Conservation (phyloP, 2,113 vertebrate species). For the Falco punctatus region DNA sequence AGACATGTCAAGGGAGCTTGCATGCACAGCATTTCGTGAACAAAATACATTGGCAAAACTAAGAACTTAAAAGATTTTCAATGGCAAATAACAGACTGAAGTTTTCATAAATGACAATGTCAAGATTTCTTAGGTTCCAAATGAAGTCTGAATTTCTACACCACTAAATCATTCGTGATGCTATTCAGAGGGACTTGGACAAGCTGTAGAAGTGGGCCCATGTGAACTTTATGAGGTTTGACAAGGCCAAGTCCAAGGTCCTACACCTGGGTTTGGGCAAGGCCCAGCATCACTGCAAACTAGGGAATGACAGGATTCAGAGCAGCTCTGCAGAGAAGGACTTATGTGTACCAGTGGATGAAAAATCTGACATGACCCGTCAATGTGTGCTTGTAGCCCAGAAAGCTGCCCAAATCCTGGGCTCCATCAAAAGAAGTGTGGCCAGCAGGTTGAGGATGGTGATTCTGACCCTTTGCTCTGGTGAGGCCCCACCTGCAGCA, state of each 20-base stretch:
- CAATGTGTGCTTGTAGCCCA: background rate
- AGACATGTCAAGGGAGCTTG: background rate
- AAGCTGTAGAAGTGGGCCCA: rapidly evolving
- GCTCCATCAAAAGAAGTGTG: no score
- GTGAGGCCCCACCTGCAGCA: background rate
- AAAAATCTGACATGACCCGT: background rate
- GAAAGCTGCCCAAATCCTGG: background rate
- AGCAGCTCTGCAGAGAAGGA: background rate
- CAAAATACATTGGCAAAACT: background rate
- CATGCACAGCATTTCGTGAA: background rate
- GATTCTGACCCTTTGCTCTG: background rate
- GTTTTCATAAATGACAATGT: background rate
- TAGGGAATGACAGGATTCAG: background rate
- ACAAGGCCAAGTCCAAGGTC: background rate
- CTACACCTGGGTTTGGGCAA: background rate
- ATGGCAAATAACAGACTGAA: background rate
- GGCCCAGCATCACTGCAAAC: background rate
- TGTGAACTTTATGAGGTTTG: background rate
- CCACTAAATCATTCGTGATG: background rate
- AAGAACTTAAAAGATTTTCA: background rate
- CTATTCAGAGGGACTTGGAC: background rate
- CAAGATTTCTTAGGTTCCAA: background rate
- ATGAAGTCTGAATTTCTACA: background rate
- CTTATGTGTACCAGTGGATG: background rate
- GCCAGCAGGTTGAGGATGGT: background rate